Conservation (phyloP, 2,113 vertebrate species). For the Hoplias malabaricus region DNA sequence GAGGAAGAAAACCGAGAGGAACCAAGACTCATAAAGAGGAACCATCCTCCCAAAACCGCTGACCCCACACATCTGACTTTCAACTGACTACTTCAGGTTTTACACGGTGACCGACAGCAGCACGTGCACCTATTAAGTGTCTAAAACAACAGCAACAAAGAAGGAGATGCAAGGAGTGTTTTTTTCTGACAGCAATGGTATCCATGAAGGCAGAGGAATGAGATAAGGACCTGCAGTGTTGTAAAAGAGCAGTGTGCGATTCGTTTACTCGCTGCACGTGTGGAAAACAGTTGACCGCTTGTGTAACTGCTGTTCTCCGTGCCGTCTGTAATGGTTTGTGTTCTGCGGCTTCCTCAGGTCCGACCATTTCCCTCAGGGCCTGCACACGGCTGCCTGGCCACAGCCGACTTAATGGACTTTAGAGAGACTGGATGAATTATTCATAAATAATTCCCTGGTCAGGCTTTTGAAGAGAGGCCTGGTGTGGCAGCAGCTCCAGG, state of each 20-base stretch:
- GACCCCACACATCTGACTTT: too few relatives aligned
- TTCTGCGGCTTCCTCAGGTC: neutral
- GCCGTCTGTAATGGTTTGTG: neutral
- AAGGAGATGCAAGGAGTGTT: too few relatives aligned
- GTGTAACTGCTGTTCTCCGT: neutral
- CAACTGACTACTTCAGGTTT: too few relatives aligned
- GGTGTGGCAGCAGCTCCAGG: neutral
- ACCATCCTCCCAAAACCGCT: too few relatives aligned
- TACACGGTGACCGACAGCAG: too few relatives aligned
- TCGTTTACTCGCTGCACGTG: neutral
- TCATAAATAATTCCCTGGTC: slow-evolving; percentile 9
- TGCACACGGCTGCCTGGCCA: neutral
- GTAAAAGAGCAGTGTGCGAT: neutral
- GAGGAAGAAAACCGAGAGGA: too few relatives aligned
- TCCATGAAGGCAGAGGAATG: too few relatives aligned
- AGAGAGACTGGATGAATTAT: neutral
- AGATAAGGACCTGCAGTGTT: neutral
- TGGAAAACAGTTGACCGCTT: neutral
- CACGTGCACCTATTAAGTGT: too few relatives aligned
- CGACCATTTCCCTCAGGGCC: neutral
- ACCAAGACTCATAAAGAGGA: too few relatives aligned
- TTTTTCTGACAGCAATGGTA: too few relatives aligned
- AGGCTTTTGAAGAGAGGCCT: neutral
- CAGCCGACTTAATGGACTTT: slow-evolving; percentile 11
- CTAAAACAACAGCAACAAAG: too few relatives aligned